Conservation (phyloP, 1,140 invertebrate genomes). For the Apis florea region DNA sequence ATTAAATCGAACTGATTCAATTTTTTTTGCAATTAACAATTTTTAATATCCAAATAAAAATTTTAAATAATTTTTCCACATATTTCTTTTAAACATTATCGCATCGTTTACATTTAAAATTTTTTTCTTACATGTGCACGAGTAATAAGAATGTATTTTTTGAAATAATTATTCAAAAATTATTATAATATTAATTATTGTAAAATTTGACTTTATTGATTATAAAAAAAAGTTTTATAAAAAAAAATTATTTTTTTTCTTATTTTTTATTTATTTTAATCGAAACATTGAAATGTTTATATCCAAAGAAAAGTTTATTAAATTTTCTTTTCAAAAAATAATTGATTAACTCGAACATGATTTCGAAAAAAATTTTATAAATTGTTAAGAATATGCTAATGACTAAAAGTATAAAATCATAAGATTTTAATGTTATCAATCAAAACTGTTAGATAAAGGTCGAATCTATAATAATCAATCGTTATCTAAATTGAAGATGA, state of each 20-base stretch:
- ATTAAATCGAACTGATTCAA: not conserved
- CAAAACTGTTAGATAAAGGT: not conserved
- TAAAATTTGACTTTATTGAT: not conserved
- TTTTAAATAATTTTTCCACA: not conserved
- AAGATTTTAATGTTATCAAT: not conserved
- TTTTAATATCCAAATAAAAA: not conserved
- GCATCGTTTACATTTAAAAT: conserved; percentile 15
- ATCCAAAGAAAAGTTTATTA: not conserved
- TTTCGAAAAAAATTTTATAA: not conserved
- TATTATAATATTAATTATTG: not conserved
- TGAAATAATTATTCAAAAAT: not conserved
- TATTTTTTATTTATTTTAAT: not conserved
- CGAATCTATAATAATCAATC: conserved; percentile 9
- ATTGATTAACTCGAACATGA: conserved; percentile 17
- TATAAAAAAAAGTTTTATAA: not conserved
- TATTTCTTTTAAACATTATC: not conserved
- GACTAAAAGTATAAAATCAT: not conserved
- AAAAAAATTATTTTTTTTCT: not conserved
- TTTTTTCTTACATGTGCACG: not conserved
- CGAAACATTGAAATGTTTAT: no score
- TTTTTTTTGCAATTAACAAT: not conserved
- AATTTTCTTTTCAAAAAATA: conserved; percentile 10
- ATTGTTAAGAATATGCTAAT: no score
- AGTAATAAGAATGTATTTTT: not conserved
- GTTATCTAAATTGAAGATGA: not conserved